phyloP scores from a whole-genome alignment of 1,140 invertebrate genomes.

The Sitodiplosis mosellana region DNA sequence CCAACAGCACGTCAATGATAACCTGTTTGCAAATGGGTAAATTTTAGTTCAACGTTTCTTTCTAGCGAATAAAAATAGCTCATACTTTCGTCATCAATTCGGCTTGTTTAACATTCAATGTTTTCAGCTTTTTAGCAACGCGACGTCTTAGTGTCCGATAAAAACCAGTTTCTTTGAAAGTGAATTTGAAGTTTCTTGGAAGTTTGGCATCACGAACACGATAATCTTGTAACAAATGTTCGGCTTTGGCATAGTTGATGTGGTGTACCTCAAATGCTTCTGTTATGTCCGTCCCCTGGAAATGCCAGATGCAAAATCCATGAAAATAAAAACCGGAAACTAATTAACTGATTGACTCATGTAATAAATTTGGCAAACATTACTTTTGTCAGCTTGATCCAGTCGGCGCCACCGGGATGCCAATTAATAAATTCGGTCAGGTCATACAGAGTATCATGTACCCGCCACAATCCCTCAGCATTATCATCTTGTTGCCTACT shows the following conservation, averaged over 20 bases:
- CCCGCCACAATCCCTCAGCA: constrained; percentile 47
- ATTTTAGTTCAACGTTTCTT: not conserved
- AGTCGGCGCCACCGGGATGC: constrained; percentile 51
- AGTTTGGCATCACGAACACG: constrained; percentile 31
- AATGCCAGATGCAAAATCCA: constrained; percentile 11
- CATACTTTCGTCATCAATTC: constrained; percentile 7
- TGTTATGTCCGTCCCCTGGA: constrained; percentile 46
- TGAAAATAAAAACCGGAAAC: no score
- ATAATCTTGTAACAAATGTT: constrained; percentile 36
- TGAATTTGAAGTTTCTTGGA: constrained; percentile 37
- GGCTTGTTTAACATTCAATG: constrained; percentile 22
- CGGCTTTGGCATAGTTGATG: constrained; percentile 24
- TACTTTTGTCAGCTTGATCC: constrained; percentile 40
- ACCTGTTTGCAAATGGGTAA: not conserved
- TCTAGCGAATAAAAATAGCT: not conserved
- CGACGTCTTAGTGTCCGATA: constrained; percentile 40
- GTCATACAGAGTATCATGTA: constrained; percentile 47
- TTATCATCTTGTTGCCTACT: constrained; percentile 37
- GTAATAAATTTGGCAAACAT: no score
- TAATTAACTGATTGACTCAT: no score
- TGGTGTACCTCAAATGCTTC: constrained; percentile 49
- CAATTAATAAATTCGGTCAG: constrained; percentile 35
- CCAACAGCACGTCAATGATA: constrained; percentile 19
- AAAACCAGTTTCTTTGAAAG: constrained; percentile 45
- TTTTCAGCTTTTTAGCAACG: constrained; percentile 27